phyloP scores from a whole-genome alignment of 2,113 vertebrate genomes.

The Austrofundulus limnaeus region DNA sequence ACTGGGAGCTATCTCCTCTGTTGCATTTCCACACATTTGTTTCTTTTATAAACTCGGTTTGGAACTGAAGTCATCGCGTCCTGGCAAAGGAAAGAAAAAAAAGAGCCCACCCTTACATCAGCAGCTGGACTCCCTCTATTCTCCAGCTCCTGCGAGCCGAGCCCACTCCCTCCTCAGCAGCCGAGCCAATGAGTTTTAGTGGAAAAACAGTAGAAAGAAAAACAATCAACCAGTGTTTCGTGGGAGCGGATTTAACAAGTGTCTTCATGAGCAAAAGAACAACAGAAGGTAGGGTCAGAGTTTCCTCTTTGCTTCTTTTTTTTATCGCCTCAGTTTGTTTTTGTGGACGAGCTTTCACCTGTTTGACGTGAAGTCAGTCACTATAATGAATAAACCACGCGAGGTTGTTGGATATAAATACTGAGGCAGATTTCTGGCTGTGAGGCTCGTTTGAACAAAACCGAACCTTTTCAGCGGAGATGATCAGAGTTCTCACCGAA shows the following conservation, averaged over 20 bases:
- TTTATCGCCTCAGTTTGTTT: not conserved
- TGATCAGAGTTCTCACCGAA: slow-evolving; percentile 4
- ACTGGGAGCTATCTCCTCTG: not conserved
- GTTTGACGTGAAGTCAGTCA: not conserved
- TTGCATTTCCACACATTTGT: not conserved
- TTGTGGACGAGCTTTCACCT: not conserved
- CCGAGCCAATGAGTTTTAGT: slow-evolving; percentile 60
- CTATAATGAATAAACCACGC: too few species aligned
- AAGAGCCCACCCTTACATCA: slow-evolving; percentile 43
- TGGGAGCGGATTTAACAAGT: slow-evolving; percentile 66
- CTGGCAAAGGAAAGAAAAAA: not conserved
- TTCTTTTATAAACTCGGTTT: slow-evolving; percentile 8
- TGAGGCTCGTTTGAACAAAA: not conserved
- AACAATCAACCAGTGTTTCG: slow-evolving; percentile 47
- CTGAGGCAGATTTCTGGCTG: not conserved
- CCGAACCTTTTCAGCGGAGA: slow-evolving; percentile 2
- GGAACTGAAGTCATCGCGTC: slow-evolving; percentile 34
- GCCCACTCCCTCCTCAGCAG: slow-evolving; percentile 52
- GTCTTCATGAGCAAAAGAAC: slow-evolving; percentile 49
- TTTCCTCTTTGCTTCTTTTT: not conserved
- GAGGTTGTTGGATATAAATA: too few species aligned
- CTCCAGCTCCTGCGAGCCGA: slow-evolving; percentile 33
- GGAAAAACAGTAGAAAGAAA: slow-evolving; percentile 9
- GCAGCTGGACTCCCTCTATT: slow-evolving; percentile 59
- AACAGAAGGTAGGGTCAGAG: slow-evolving; percentile 66